Evolutionary conservation across 2,888 invertebrate species (phyloP).

Genomic region (Oegoconia quadripuncta): DNA sequence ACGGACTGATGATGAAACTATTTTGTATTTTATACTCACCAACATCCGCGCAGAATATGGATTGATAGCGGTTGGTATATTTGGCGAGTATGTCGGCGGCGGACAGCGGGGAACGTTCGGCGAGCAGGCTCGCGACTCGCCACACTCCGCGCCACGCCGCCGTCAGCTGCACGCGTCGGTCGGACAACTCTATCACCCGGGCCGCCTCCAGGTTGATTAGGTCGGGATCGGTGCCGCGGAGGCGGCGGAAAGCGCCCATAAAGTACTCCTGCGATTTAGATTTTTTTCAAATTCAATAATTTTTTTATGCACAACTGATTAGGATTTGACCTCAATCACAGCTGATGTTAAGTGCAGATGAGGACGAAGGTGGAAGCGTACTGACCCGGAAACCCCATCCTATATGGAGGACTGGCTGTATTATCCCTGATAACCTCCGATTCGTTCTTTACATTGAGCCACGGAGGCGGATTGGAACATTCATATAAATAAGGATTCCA

Average conservation of each 20-base stretch:
- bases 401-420: no score
- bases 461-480: no score
- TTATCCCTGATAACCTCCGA: no score
- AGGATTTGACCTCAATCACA: no score
- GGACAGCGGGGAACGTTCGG: conserved; percentile 35
- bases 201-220: conserved; percentile 38
- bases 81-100: conserved; percentile 43
- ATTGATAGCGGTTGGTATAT: conserved; percentile 53
- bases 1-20: no score
- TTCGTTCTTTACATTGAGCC: no score
- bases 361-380: no score
- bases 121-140: conserved; percentile 57
- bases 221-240: conserved; percentile 42
- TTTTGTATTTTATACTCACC: conserved; percentile 44
- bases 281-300: no score
- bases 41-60: conserved; percentile 42
- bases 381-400: no score
- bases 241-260: conserved; percentile 41
- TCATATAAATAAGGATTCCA: no score
- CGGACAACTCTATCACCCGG: conserved; percentile 40
- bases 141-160: conserved; percentile 57
- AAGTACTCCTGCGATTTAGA: conserved; percentile 42
- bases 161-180: conserved; percentile 42
- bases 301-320: no score
- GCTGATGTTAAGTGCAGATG: no score